phyloP scores from a whole-genome alignment of 2,888 invertebrate genomes.

The Agrotis puta region DNA sequence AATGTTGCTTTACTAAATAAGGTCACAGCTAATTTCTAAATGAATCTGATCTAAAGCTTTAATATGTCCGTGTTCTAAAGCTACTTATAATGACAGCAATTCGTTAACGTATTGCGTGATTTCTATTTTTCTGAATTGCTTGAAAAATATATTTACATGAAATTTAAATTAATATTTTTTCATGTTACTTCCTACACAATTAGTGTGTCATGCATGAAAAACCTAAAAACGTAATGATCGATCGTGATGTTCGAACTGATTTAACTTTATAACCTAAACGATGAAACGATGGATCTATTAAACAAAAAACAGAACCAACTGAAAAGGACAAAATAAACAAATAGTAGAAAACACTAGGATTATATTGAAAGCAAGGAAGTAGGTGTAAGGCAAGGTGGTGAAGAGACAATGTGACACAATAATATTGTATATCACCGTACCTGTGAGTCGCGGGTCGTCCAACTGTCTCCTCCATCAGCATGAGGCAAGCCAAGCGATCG shows the following conservation, averaged over 20 bases:
- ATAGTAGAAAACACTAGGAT: conserved; percentile 46
- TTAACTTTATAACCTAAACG: conserved; percentile 22
- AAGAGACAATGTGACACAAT: conserved; percentile 74
- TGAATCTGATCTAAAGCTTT: conserved; percentile 35
- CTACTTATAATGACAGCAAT: conserved; percentile 30
- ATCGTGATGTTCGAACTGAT: neutral
- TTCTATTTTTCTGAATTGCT: conserved; percentile 21
- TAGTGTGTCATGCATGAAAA: conserved; percentile 52
- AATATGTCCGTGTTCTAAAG: conserved; percentile 21
- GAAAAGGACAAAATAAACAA: conserved; percentile 40
- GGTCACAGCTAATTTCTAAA: conserved; percentile 32
- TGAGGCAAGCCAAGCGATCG: conserved; percentile 85
- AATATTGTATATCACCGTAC: conserved; percentile 74
- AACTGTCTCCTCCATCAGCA: conserved; percentile 75
- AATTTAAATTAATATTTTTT: conserved; percentile 8
- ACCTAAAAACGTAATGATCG: conserved; percentile 17
- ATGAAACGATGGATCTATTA: conserved; percentile 26
- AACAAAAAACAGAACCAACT: conserved; percentile 33
- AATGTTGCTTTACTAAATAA: conserved; percentile 24
- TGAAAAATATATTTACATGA: conserved; percentile 34
- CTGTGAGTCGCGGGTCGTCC: conserved; percentile 71
- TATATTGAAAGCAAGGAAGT: conserved; percentile 65
- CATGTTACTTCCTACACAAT: conserved; percentile 29
- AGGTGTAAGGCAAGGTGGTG: conserved; percentile 69
- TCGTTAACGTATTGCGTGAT: conserved; percentile 9